Evolutionary conservation across 2,113 vertebrate genomes (phyloP), one percentile per base, ranked within the genome.

Genomic region (Notiomystis cincta): DNA sequence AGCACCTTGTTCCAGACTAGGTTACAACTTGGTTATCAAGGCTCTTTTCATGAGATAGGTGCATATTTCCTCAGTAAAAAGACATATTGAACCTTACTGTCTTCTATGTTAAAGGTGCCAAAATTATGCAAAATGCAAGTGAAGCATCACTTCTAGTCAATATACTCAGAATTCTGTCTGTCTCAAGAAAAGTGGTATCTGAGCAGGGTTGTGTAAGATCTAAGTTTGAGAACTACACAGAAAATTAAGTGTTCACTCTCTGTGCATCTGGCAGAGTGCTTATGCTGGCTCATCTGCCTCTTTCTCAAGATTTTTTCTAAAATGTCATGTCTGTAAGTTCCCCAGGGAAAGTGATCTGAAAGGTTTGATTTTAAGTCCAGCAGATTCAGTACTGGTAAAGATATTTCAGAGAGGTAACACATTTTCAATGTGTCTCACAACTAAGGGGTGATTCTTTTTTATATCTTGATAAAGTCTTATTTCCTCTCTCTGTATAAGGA

Each of bases 1-100:
- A 75, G 10, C 0, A 0, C 13, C 6, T 58, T 15, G 16, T 82
- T 90, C 57, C 51, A 75, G 28, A 31, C 15, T 44, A 53, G 16
- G 35, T 18, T 64, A 21, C 21, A 71, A 24, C 13, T 51, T 67
- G 47, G 3, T 50, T 27, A 42, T 66, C 51, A 37, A 45, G 45
- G 21, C 10, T 42, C 15, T 78, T 73, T 50, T 70, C 4, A 22
- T 62, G 22, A 58, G 21, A 38, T 8, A 57, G 15, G 31, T 66
- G 14, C 8, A 2, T 35, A 67, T 61, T 83, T 92, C 21, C 42
- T 73, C n/a, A 66, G 11, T 35, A n/a, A 90, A 73, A 90, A 81
- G 5, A 44, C 4, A 1, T 62, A 14, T 35, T 48, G 35, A 73
- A 73, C 9, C 13, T 80, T 60, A 58, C 14, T n/a, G 3, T 78